Percentiles rank a stretch among this genome's conserved stretches.
Evolutionary conservation across 2,113 vertebrate genomes (phyloP).

Genomic region (Oncorhynchus nerka): DNA sequence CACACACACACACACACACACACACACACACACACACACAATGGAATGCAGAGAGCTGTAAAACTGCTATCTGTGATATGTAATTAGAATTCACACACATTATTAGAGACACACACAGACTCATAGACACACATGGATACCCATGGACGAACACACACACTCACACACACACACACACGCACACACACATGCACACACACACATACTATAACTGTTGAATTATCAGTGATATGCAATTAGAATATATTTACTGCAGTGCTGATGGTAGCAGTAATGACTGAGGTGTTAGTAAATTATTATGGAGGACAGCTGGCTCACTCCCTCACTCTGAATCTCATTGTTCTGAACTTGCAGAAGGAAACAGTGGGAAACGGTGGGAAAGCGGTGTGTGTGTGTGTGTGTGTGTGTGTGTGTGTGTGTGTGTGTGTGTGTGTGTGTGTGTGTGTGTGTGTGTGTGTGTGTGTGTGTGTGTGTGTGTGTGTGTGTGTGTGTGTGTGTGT

Average conservation of each 20-base stretch:
- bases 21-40: not conserved
- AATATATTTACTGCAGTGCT: slow-evolving; percentile 56
- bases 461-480: too few relatives aligned
- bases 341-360: too few relatives aligned
- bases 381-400: too few relatives aligned
- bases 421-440: too few relatives aligned
- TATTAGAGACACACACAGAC: slow-evolving; percentile 24
- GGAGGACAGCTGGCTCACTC: too few relatives aligned
- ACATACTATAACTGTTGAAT: slow-evolving; percentile 10
- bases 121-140: slow-evolving; percentile 10
- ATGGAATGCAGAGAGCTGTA: slow-evolving; percentile 6
- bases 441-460: too few relatives aligned
- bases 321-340: too few relatives aligned
- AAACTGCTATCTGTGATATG: slow-evolving; percentile 18
- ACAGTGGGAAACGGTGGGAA: too few relatives aligned
- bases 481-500: too few relatives aligned
- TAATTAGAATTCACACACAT: slow-evolving; percentile 15
- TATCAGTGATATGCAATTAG: slow-evolving; percentile 63
- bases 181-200: too few relatives aligned
- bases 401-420: too few relatives aligned
- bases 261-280: slow-evolving; percentile 21
- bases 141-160: slow-evolving; percentile 5
- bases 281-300: too few relatives aligned
- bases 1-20: not conserved
- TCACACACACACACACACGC: not conserved